Conservation (phyloP, 2,113 vertebrate species). For the Drymodes brunneopygia region DNA sequence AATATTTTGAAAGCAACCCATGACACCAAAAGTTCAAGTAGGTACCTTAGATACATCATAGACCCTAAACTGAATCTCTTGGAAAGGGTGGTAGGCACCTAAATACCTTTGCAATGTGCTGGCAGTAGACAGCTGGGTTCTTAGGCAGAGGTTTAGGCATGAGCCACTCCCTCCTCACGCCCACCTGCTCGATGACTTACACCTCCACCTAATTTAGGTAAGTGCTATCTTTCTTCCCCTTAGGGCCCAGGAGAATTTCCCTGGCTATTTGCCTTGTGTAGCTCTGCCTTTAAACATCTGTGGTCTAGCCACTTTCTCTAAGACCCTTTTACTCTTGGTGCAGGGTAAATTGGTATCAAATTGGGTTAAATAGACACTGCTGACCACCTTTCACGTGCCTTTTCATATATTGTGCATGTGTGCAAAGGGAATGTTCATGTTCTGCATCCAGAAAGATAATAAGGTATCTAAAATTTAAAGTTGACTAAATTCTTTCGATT, state of each 20-base stretch:
- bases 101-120: neutral
- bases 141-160: neutral
- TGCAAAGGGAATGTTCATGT: neutral
- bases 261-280: neutral
- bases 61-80: neutral
- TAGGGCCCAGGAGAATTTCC: constrained; percentile 6
- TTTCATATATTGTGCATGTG: neutral
- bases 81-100: neutral
- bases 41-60: neutral
- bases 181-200: constrained; percentile 18
- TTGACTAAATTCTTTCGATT: neutral
- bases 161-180: neutral
- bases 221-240: neutral
- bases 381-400: neutral
- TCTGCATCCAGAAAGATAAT: neutral
- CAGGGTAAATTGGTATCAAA: neutral
- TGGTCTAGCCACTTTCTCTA: neutral
- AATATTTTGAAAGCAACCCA: neutral
- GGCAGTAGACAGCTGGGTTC: neutral
- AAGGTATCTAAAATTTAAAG: neutral
- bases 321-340: neutral
- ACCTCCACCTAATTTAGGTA: constrained; percentile 3
- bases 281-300: neutral
- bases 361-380: neutral
- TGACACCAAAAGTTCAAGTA: neutral